Evolutionary conservation across 1,140 invertebrate genomes (phyloP), one percentile per base, ranked within the genome.

Genomic region (Plutomurus gul): DNA sequence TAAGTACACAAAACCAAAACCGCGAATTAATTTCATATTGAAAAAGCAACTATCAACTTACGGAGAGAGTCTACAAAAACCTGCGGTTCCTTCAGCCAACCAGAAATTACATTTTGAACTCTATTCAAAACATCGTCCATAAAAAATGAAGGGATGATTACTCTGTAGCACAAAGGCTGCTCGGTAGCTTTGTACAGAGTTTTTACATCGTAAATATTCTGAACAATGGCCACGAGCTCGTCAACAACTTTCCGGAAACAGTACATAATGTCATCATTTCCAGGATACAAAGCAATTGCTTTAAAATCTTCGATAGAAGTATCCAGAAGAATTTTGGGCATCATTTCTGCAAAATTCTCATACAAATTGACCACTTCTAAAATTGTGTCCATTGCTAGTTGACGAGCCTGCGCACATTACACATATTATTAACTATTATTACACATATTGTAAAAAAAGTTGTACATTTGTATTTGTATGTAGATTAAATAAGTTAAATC

Each of bases 161-260:
- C 56, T 74, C 37, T 60, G 22, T 74, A 51, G 11, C 33, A 30
- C 4, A 13, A 4, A 13, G 71, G 37, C 22, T 47, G 70, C 3
- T 78, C 71, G 4, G 33, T 4, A 46, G 47, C 6, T 33, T 74
- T 40, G 43, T 73, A 79, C 1, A 77, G 36, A 2, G 20, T 20
- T 36, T 33, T 40, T 5, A 81, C 40, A 72, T 81, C 75, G 7
- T 79, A 77, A 46, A 83, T 78, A 20, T 76, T 36, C 18, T 78
- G 65, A 5, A 81, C 76, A 20, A 79, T 51, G n/a, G 30, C 49
- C 13, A 60, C 25, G 7, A 82, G 78, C 73, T 83, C 81, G 47
- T 83, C 82, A 27, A 78, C 51, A 5, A 83, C 75, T 77, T 83
- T 83, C 18, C 80, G 80, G 22, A 82, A 27, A 40, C 80, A 82